Conservation (phyloP, 2,113 vertebrate species). For the Neodon shergylaensis region DNA sequence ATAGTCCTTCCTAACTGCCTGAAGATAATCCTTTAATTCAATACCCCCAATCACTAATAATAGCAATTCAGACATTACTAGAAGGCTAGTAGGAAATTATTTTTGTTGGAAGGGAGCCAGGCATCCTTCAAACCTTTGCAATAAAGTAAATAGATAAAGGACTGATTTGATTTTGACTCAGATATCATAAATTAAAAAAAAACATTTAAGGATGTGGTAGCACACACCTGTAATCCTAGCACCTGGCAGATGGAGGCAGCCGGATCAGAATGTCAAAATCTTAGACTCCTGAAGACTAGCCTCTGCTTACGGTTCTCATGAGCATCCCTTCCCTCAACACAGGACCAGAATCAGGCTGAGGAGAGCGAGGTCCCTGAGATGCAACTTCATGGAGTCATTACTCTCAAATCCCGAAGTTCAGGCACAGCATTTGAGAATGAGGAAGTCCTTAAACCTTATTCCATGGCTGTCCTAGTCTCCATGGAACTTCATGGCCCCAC, state of each 20-base stretch:
- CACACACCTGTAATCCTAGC: background rate
- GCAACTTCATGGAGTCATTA: background rate
- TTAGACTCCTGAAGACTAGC: background rate
- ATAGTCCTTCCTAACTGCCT: constrained; percentile 68
- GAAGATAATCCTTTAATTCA: constrained; percentile 79
- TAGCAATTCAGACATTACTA: constrained; percentile 65
- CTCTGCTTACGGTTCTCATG: constrained; percentile 15
- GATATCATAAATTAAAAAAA: no score
- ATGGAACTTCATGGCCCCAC: background rate
- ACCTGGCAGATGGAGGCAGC: background rate
- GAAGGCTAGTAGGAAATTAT: constrained; percentile 61
- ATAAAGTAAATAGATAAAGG: constrained; percentile 27
- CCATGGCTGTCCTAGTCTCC: background rate
- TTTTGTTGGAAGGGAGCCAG: constrained; percentile 69
- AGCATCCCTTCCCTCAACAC: background rate
- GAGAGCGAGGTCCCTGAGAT: background rate
- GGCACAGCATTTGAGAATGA: background rate
- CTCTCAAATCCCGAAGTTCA: background rate
- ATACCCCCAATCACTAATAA: constrained; percentile 73
- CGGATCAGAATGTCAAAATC: background rate
- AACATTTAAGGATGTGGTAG: background rate
- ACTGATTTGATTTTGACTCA: background rate
- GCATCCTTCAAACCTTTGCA: constrained; percentile 55
- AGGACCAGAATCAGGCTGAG: background rate
- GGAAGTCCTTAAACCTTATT: background rate